Evolutionary conservation across 1,140 invertebrate genomes (phyloP), one percentile per base, ranked within the genome.

Genomic region (Heterodera carotae): DNA sequence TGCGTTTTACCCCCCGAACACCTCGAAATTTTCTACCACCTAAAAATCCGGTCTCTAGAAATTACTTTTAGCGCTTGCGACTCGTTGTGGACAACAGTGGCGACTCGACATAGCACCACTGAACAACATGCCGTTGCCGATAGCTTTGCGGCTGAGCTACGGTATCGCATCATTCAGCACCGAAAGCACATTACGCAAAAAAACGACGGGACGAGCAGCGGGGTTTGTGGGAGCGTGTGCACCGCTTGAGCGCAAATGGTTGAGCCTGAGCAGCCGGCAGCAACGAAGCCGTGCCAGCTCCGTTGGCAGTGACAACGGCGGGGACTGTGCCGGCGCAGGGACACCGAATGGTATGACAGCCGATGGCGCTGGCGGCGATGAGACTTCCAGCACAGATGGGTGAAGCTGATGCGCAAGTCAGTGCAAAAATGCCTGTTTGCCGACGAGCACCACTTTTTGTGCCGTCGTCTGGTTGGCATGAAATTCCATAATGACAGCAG

Each of bases 91-190:
- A 43, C 39, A 43, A 43, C 39, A 43, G n/a, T n/a, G n/a, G n/a
- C n/a, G n/a, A n/a, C n/a, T n/a, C n/a, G n/a, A n/a, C n/a, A n/a
- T n/a, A n/a, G n/a, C n/a, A n/a, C n/a, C n/a, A n/a, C n/a, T n/a
- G n/a, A n/a, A n/a, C n/a, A n/a, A 18, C 6, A 62, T 62, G 60
- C 60, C 7, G 62, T n/a, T 62, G 60, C 6, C 29, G 27, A 25
- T 66, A 66, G 31, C 33, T 66, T 66, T 66, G 62, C 62, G 27
- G 29, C 62, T 18, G 62, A 66, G 15, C 25, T 66, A 6, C 62
- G 31, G 33, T 27, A 34, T 22, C 62, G 62, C 6, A 66, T 66
- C n/a, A 27, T 22, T 22, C n/a, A 29, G 29, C 62, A 66, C 7
- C 25, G 62, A 29, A 34, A 10, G 62, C 27, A 34, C 62, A 66